phyloP scores from a whole-genome alignment of 2,113 vertebrate genomes.

The Pipra filicauda region DNA sequence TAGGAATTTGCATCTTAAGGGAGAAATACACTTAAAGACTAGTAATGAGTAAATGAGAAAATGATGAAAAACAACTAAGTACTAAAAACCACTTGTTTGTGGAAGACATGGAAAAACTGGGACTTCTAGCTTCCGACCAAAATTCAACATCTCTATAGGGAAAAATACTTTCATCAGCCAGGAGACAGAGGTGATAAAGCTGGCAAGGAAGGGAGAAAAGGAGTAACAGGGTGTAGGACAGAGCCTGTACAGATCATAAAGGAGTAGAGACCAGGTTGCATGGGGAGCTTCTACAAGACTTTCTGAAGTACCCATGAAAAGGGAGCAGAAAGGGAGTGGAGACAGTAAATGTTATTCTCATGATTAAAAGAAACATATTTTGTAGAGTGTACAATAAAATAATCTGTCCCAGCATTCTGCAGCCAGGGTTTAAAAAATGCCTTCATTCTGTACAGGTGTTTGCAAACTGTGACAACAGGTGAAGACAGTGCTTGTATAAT shows the following conservation, averaged over 20 bases:
- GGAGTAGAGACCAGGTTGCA: not conserved
- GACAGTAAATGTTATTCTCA: not conserved
- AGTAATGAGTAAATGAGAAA: not conserved
- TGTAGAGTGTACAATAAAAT: not conserved
- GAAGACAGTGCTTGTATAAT: not conserved
- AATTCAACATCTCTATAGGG: not conserved
- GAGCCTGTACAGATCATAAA: accelerated
- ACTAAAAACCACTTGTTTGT: not conserved
- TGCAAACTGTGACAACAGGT: not conserved
- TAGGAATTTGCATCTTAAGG: not conserved
- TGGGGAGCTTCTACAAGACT: not conserved
- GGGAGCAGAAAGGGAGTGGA: not conserved
- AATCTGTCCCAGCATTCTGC: not conserved
- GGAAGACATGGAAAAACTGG: not conserved
- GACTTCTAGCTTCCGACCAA: not conserved
- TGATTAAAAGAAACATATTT: not conserved
- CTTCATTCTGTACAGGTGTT: not conserved
- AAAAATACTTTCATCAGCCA: not conserved
- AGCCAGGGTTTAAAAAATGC: not conserved
- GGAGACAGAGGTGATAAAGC: not conserved
- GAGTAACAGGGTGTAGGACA: not conserved
- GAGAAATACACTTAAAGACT: not conserved
- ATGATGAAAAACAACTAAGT: not conserved
- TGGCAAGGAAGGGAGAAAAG: not conserved
- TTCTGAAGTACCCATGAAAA: not conserved